Conservation (phyloP, 2,888 invertebrate genomes). For the Gari tellinella region DNA sequence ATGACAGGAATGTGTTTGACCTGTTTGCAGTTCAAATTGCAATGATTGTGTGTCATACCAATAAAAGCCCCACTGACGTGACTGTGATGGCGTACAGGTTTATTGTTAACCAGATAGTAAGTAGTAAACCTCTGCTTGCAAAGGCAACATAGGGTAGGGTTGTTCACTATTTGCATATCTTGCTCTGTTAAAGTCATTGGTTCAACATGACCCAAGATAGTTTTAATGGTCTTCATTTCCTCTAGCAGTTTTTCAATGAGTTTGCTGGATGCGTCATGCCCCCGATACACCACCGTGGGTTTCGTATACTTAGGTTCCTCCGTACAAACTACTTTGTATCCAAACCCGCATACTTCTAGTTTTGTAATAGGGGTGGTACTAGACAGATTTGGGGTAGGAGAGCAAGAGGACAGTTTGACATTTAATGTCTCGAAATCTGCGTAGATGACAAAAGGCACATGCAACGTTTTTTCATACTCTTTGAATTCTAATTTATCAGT, state of each 20-base stretch:
- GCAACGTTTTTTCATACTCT: conserved; percentile 41
- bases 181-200: conserved; percentile 19
- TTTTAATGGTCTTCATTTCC: conserved; percentile 24
- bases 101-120: background rate
- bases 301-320: conserved; percentile 4
- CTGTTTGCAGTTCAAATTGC: conserved; percentile 28
- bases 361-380: background rate
- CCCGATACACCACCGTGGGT: conserved; percentile 16
- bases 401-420: conserved; percentile 22
- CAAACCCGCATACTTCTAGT: conserved; percentile 18
- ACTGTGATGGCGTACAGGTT: conserved; percentile 29
- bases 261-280: conserved; percentile 4
- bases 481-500: conserved; percentile 47
- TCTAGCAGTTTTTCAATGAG: conserved; percentile 11
- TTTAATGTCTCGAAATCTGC: conserved; percentile 48
- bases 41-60: conserved; percentile 29
- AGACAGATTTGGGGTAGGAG: background rate
- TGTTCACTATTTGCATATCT: conserved; percentile 44
- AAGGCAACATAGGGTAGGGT: conserved; percentile 5
- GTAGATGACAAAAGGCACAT: conserved; percentile 47
- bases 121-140: conserved; percentile 6
- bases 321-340: conserved; percentile 16
- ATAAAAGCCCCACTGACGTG: conserved; percentile 34
- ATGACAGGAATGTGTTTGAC: conserved; percentile 31
- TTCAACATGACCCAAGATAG: conserved; percentile 20